Conservation (phyloP, 1,140 invertebrate genomes). For the Drosophila arizonae region DNA sequence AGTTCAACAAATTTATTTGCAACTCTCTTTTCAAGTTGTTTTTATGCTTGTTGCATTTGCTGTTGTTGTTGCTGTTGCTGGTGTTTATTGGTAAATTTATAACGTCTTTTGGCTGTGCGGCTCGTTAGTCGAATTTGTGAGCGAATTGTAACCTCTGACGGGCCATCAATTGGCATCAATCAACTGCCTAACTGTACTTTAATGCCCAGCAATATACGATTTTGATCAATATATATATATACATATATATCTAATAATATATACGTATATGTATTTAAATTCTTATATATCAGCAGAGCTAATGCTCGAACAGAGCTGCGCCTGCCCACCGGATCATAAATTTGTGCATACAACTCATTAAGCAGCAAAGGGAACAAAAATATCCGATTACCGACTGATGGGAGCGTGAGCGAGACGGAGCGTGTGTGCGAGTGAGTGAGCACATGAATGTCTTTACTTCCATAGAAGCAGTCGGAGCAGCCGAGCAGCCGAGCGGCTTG, state of each 20-base stretch:
- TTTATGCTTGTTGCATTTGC: neutral
- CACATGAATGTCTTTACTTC: conserved; percentile 43
- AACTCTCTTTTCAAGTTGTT: conserved; percentile 18
- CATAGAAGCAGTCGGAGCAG: conserved; percentile 44
- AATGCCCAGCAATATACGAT: conserved; percentile 11
- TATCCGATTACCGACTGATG: conserved; percentile 69
- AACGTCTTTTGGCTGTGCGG: conserved; percentile 47
- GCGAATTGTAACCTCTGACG: conserved; percentile 48
- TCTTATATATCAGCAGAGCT: conserved; percentile 16
- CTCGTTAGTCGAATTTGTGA: conserved; percentile 71
- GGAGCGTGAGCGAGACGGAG: neutral
- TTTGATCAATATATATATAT: conserved; percentile 2
- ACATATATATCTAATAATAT: neutral
- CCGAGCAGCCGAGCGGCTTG: conserved; percentile 21
- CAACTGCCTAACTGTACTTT: conserved; percentile 49
- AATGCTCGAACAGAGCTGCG: conserved; percentile 73
- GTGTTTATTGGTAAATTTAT: conserved; percentile 74
- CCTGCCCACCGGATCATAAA: conserved; percentile 80
- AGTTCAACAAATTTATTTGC: conserved; percentile 69
- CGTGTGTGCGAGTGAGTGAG: conserved; percentile 5
- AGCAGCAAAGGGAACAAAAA: conserved; percentile 79
- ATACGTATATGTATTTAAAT: conserved; percentile 1
- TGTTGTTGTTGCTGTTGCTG: conserved; percentile 1
- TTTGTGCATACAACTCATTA: conserved; percentile 83
- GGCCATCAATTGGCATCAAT: conserved; percentile 72